Conservation (phyloP, 2,797 vertebrate genomes). For the Picus viridis region DNA sequence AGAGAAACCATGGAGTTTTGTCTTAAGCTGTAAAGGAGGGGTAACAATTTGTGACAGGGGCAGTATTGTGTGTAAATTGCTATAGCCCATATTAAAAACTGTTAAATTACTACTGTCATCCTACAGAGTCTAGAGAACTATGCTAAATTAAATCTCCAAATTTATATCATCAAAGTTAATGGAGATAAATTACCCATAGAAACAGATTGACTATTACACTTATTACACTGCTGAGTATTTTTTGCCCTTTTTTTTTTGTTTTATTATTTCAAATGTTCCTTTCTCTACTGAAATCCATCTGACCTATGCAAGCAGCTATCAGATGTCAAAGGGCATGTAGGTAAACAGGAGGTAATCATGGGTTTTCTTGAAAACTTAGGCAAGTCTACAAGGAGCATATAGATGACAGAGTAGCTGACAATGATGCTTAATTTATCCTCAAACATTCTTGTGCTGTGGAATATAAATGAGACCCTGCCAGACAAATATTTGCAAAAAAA, state of each 20-base stretch:
- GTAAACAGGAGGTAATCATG: background rate
- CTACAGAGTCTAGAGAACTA: background rate
- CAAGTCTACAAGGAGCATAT: background rate
- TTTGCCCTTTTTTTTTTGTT: background rate
- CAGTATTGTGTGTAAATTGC: background rate
- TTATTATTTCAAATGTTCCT: background rate
- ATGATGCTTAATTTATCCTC: constrained; percentile 18
- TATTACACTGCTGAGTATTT: background rate
- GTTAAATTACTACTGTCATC: background rate
- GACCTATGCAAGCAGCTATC: background rate
- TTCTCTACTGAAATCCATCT: background rate
- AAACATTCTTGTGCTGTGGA: constrained; percentile 39
- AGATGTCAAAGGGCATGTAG: background rate
- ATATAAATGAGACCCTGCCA: constrained; percentile 52
- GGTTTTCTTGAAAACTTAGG: background rate
- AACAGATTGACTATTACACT: background rate
- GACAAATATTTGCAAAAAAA: constrained; percentile 67
- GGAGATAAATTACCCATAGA: background rate
- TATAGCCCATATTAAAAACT: background rate
- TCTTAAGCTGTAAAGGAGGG: background rate
- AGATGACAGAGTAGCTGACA: constrained; percentile 17
- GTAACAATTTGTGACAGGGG: background rate
- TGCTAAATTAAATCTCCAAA: background rate
- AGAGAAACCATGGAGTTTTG: background rate
- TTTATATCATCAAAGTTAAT: background rate